Conservation (phyloP, 2,888 invertebrate genomes). For the Nomada fabriciana region DNA sequence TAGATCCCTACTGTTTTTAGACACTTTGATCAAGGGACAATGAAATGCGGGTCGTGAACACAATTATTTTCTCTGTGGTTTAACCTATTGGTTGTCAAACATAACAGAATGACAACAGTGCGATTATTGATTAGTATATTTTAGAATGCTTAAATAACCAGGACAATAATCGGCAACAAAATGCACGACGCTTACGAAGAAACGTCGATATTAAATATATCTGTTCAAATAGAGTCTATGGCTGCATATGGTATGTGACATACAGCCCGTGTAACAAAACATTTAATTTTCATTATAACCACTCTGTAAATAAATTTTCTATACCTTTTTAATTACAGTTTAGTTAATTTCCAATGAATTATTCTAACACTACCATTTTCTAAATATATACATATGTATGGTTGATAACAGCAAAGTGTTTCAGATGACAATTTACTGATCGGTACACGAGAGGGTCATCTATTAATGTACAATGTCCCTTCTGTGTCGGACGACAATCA, state of each 20-base stretch:
- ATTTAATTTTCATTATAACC: not conserved
- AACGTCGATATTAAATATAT: constrained; percentile 92
- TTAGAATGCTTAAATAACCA: not conserved
- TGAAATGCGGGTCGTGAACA: no score
- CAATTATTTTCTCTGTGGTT: not conserved
- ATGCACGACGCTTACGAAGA: constrained; percentile 96
- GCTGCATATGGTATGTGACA: constrained; percentile 92
- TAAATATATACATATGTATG: not conserved
- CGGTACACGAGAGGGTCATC: constrained; percentile 96
- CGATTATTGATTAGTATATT: constrained; percentile 2
- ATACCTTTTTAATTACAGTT: not conserved
- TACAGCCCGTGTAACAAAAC: constrained; percentile 54
- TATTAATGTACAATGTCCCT: constrained; percentile 94
- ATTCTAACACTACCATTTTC: not conserved
- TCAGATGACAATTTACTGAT: constrained; percentile 94
- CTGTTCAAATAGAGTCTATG: constrained; percentile 96
- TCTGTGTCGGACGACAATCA: constrained; percentile 88
- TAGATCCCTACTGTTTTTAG: no score
- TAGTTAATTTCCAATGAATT: not conserved
- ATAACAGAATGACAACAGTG: constrained; percentile 2
- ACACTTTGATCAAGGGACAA: no score
- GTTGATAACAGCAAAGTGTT: constrained; percentile 71
- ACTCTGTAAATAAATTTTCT: not conserved
- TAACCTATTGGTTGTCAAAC: constrained; percentile 20
- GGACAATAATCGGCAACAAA: constrained; percentile 52